These are phyloP conservation scores for Osedax frankpressi DNA, from an alignment of 2,888 invertebrate genomes.

Conservation along the genomic window DNA sequence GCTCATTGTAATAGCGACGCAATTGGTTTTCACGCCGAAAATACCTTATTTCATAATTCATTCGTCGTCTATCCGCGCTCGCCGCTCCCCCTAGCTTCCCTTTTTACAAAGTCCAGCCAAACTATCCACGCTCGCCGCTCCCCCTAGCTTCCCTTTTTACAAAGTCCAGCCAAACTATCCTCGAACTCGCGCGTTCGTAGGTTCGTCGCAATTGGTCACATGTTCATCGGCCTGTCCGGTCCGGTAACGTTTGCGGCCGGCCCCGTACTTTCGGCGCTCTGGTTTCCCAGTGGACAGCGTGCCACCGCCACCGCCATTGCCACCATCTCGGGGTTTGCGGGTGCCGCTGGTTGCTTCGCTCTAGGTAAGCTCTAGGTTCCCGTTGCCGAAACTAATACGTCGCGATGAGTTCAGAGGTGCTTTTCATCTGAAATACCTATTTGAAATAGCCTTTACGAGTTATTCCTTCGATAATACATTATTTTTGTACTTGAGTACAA, in stretches of 20 bases:
- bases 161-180: not conserved
- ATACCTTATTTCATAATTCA: not conserved
- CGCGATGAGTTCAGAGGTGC: no score
- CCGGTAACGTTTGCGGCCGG: slow-evolving; percentile 25
- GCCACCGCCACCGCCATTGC: slow-evolving; percentile 27
- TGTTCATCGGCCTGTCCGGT: slow-evolving; percentile 25
- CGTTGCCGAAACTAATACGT: no score
- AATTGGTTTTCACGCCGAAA: no score
- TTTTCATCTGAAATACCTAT: no score
- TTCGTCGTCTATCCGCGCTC: not conserved
- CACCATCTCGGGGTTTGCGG: slow-evolving; percentile 25
- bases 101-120: not conserved
- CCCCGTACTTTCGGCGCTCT: slow-evolving; percentile 26
- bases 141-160: not conserved
- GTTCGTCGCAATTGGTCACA: slow-evolving; percentile 24
- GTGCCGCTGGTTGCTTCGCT: slow-evolving; percentile 25
- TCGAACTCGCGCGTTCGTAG: slow-evolving; percentile 18
- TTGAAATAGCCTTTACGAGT: no score
- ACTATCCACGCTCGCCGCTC: not conserved
- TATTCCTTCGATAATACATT: no score
- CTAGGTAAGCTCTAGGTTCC: slow-evolving; percentile 21
- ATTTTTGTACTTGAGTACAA: no score
- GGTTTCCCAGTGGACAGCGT: slow-evolving; percentile 28
- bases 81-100: not conserved
- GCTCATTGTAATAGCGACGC: no score